phyloP scores from a whole-genome alignment of 2,888 invertebrate species.

The Cheilosia vernalis region DNA sequence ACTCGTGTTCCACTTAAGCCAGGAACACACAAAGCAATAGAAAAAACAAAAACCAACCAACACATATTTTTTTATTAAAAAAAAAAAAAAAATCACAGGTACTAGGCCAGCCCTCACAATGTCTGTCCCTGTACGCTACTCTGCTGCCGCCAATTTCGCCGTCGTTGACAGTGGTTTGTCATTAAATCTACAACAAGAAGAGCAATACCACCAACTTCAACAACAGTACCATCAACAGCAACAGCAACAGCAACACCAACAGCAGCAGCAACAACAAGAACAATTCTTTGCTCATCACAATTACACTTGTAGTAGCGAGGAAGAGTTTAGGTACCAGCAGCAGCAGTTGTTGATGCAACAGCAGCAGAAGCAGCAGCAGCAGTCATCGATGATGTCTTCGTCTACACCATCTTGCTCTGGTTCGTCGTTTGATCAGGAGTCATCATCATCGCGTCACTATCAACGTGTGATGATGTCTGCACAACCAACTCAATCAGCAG shows the following conservation, averaged over 20 bases:
- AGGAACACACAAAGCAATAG: constrained; percentile 39
- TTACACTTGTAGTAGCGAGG: constrained; percentile 56
- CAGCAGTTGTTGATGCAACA: constrained; percentile 79
- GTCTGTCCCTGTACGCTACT: constrained; percentile 84
- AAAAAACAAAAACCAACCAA: constrained; percentile 68
- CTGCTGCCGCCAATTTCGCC: constrained; percentile 83
- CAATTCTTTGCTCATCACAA: constrained; percentile 68
- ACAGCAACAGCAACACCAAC: constrained; percentile 69
- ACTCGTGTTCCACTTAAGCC: constrained; percentile 19
- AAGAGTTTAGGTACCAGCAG: constrained; percentile 78
- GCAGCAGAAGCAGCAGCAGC: constrained; percentile 83
- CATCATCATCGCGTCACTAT: constrained; percentile 39
- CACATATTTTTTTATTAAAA: constrained; percentile 48
- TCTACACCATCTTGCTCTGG: constrained; percentile 60
- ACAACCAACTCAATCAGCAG: constrained; percentile 60
- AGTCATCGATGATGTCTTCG: constrained; percentile 81
- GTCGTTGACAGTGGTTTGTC: constrained; percentile 83
- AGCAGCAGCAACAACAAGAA: constrained; percentile 66
- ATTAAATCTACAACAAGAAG: constrained; percentile 81
- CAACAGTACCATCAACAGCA: constrained; percentile 76
- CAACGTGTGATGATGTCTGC: constrained; percentile 70
- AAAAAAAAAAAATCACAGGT: constrained; percentile 78
- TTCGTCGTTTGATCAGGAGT: constrained; percentile 37
- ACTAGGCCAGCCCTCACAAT: constrained; percentile 84
- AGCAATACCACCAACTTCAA: constrained; percentile 81